Evolutionary conservation across 1,140 invertebrate genomes (phyloP).

Genomic region (Teleopsis dalmanni): DNA sequence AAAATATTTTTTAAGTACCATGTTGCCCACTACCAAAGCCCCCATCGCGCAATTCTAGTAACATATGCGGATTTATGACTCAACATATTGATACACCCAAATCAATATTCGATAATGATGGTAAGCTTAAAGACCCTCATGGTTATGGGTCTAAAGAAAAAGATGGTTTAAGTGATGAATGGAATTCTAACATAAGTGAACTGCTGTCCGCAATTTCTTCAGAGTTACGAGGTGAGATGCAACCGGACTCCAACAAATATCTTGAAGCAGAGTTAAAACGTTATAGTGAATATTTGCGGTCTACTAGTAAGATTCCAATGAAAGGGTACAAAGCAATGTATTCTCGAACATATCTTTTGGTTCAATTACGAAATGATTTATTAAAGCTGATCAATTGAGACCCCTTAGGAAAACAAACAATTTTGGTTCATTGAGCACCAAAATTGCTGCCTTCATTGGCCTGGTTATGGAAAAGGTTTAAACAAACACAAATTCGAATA

Average conservation of each 20-base stretch:
- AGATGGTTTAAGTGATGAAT: neutral
- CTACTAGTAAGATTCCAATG: neutral
- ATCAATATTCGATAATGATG: no score
- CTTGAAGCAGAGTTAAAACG: constrained; percentile 21
- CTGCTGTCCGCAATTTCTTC: constrained; percentile 17
- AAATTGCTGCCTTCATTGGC: no score
- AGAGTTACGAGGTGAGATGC: constrained; percentile 20
- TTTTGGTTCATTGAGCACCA: no score
- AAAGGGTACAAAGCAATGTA: constrained; percentile 7
- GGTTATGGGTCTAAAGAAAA: neutral
- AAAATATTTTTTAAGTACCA: no score
- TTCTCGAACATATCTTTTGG: constrained; percentile 13
- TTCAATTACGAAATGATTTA: constrained; percentile 30
- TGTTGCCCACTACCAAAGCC: no score
- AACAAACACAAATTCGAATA: no score
- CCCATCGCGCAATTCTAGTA: no score
- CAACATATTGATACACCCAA: no score
- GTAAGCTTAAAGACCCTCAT: neutral
- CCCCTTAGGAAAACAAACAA: no score
- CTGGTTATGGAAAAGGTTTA: no score
- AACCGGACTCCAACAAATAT: constrained; percentile 1
- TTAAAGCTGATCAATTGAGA: constrained; percentile 20
- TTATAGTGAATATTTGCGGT: constrained; percentile 15
- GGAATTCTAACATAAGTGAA: neutral
- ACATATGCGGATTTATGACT: no score